Base-by-base conservation (phyloP, 1,140 invertebrate genomes). In the Listronotus bonariensis region DNA sequence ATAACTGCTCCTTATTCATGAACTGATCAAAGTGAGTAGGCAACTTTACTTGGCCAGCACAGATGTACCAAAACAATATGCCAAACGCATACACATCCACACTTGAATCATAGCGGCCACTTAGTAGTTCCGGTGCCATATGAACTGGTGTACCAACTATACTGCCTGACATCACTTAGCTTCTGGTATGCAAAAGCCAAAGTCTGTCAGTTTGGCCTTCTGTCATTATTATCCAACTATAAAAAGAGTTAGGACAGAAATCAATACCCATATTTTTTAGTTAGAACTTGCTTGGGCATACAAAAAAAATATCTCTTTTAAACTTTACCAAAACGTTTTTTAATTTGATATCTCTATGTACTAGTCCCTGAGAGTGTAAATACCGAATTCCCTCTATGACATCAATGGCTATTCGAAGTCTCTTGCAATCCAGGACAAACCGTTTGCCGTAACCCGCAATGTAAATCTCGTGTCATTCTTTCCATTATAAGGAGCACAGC, bases 1-100 rank as follows among this genome's bases (percentile, higher is more conserved):
- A 95, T 0, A 96, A 78, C 71, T 93, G 90, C 76, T 95, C 92
- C 75, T 95, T 95, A 68, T 91, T 93, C 69, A 88, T 87, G 78
- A 93, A 95, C 65, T 90, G 87, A 73, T 95, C 92, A 80, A 94
- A 96, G 3, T 88, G 86, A 51, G 85, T 84, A 4, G 94, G 93
- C 40, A 95, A 81, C 72, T 84, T 85, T 0, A 93, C 88, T 72
- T 90, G 87, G 4, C 92, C 92, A 5, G 92, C 88, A 81, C 92
- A 95, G 55, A 95, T 85, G 69, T 94, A 95, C 93, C 93, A 96
- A 78, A 95, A 94, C 17, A 96, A 79, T 54, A 96, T 92, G 1
- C 93, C 93, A 79, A 96, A 96, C 1, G 93, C 93, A 77, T 95
- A 96, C 1, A 95, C 88, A 75, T 96, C 93, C 12, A 96, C 93